A percentile compares a stretch with the other conserved stretches of the same genome.
Conservation (phyloP, 2,888 invertebrate species). For the Saturnia pavonia region DNA sequence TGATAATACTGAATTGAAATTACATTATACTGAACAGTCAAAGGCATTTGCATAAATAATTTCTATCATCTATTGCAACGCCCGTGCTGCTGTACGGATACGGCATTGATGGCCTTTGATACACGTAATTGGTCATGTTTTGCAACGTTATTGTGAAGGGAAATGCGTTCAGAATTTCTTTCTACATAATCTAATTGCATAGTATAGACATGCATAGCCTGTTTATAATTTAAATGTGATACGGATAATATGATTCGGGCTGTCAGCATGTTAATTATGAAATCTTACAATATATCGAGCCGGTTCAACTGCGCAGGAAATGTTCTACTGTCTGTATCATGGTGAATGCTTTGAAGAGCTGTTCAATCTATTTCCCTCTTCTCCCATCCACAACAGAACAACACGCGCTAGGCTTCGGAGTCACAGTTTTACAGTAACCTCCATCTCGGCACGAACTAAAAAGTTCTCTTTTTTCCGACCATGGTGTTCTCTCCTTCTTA, state of each 20-base stretch:
- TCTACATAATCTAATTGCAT: conserved; percentile 1
- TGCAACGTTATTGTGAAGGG: conserved; percentile 21
- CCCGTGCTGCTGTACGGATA: conserved; percentile 8
- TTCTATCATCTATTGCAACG: conserved; percentile 24
- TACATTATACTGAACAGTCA: conserved; percentile 4
- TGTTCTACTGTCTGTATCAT: no score
- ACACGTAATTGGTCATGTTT: conserved; percentile 24
- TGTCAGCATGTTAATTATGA: no score
- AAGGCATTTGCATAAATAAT: conserved; percentile 28
- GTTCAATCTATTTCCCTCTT: no score
- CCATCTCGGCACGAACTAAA: no score
- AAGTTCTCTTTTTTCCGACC: no score
- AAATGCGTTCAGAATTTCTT: conserved; percentile 17
- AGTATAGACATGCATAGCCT: not conserved
- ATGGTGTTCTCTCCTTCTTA: no score
- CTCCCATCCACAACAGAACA: no score
- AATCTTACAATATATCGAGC: no score
- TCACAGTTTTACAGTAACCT: no score
- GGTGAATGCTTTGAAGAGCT: no score
- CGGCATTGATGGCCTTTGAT: conserved; percentile 23
- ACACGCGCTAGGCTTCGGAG: no score
- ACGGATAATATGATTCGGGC: not conserved
- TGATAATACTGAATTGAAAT: not conserved
- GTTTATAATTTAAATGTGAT: not conserved
- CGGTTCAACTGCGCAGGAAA: no score